Base-by-base conservation (phyloP, 2,888 invertebrate genomes). In the Sclerodermus sp. region DNA sequence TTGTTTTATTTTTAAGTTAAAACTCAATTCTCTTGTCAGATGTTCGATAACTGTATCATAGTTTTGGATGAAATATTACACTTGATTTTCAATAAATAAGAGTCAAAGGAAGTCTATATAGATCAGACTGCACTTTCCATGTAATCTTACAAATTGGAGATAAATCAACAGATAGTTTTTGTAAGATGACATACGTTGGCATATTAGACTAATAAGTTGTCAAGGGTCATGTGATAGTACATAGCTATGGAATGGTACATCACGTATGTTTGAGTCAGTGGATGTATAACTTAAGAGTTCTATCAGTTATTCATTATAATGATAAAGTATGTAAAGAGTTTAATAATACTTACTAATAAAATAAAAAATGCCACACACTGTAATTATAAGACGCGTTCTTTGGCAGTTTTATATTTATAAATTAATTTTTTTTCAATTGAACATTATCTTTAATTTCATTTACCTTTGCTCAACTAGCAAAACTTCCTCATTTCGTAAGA, bases 271-370 rank as follows among this genome's bases (percentile, higher is more conserved):
- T 70, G 67, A 66, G 61, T 64, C 69, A 66, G 61, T 72, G 73
- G 65, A 67, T 71, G 66, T 65, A 60, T 66, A 62, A 66, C 66
- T 62, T 65, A 66, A 69, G 65, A 65, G 65, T 67, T 73, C 64
- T 69, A 71, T 66, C 64, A 62, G 70, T 73, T 73, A 71, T 69
- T 68, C 63, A 71, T 70, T 69, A 70, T 68, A 71, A 72, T 56
- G 64, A 69, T 50, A 60, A 67, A 72, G 62, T 70, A 71, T 71
- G 71, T 73, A 73, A 73, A 69, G 71, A 73, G 68, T 73, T 73
- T 73, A 73, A 71, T 73, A 73, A 66, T 69, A 70, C 70, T 70
- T 70, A 70, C 66, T 68, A 70, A 70, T 68, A 66, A 70, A 70
- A 70, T 67, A 64, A 64, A 67, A 66, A 65, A 66, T 45, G 43